Evolutionary conservation across 2,113 vertebrate species (phyloP).

Genomic region (Dinomys branickii): DNA sequence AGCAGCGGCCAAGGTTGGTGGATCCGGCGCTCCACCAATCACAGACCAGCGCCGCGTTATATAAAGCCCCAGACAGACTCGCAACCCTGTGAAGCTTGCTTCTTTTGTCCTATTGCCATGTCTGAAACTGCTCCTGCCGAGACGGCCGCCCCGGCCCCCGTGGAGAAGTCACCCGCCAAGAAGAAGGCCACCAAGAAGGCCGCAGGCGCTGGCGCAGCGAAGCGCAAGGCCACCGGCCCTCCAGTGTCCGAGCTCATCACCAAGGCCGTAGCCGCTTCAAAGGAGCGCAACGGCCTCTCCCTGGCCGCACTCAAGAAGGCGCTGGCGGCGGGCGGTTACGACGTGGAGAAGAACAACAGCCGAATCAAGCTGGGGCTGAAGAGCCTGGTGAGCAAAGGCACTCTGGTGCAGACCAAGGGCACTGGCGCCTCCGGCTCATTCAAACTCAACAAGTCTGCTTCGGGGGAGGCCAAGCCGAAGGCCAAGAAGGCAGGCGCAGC

Average conservation of each 20-base stretch:
- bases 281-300: constrained; percentile 80
- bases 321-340: constrained; percentile 86
- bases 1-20: not conserved
- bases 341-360: constrained; percentile 88
- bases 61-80: constrained; percentile 50
- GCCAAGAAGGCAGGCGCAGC: constrained; percentile 56
- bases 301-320: constrained; percentile 86
- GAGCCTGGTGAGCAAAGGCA: constrained; percentile 80
- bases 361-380: constrained; percentile 83
- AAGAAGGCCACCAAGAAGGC: constrained; percentile 74
- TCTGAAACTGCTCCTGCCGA: constrained; percentile 72
- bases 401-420: constrained; percentile 82
- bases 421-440: constrained; percentile 84
- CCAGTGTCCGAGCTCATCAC: constrained; percentile 80
- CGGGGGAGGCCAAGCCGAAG: constrained; percentile 57
- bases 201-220: constrained; percentile 35
- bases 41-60: constrained; percentile 75
- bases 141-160: constrained; percentile 8
- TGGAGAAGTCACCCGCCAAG: constrained; percentile 71
- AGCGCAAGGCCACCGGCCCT: constrained; percentile 60
- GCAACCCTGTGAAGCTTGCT: not conserved
- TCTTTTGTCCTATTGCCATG: rapidly evolving
- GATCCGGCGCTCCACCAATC: constrained; percentile 78
- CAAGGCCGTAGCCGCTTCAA: constrained; percentile 76
- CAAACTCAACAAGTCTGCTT: constrained; percentile 76